Conservation (phyloP, 2,113 vertebrate genomes). For the Clarias gariepinus region DNA sequence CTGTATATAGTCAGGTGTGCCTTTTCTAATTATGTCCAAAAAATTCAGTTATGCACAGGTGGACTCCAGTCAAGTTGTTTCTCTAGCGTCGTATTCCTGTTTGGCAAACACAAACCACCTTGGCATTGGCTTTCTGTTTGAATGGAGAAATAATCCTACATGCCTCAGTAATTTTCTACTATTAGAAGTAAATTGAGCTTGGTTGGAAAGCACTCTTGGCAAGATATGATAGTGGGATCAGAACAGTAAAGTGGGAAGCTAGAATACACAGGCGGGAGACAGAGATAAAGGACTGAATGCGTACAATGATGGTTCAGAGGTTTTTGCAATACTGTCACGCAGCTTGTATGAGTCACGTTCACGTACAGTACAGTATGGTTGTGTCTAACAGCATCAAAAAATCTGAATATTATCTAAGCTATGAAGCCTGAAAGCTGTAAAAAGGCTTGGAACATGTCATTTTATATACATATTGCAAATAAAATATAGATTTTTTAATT, state of each 20-base stretch:
- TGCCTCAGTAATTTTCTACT: conserved; percentile 48
- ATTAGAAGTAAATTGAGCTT: conserved; percentile 57
- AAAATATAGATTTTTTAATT: background rate
- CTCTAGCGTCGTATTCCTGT: background rate
- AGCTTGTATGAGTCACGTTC: background rate
- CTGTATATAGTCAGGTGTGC: too few species aligned
- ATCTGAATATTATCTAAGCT: background rate
- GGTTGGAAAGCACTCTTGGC: conserved; percentile 60
- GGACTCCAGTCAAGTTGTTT: background rate
- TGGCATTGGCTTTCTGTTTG: background rate
- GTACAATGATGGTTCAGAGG: background rate
- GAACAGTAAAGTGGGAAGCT: background rate
- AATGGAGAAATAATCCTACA: conserved; percentile 22
- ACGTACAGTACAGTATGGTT: background rate
- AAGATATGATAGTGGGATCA: conserved; percentile 56
- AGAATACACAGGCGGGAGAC: background rate
- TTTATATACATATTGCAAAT: background rate
- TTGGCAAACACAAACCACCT: conserved; percentile 12
- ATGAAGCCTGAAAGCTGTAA: background rate
- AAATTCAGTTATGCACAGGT: too few species aligned
- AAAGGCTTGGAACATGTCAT: background rate
- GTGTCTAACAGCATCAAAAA: background rate
- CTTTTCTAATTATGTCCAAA: too few species aligned
- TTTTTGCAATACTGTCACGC: background rate
- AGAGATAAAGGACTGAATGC: conserved; percentile 7